These are phyloP conservation scores for Ceryle rudis DNA, from an alignment of 2,797 vertebrate species.

Conservation along the genomic window DNA sequence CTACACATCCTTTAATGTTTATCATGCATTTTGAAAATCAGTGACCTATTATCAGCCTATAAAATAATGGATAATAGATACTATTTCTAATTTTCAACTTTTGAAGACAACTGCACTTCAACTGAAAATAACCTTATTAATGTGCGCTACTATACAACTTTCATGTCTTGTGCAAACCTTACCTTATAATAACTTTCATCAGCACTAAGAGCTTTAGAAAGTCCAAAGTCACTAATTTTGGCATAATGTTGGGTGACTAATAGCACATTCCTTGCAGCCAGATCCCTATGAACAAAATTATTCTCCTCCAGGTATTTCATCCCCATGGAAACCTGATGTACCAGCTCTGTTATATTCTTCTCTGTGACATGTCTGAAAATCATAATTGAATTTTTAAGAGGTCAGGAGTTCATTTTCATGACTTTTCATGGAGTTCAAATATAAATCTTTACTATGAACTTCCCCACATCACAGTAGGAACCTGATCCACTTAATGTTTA, in stretches of 20 bases:
- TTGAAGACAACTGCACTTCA: background rate
- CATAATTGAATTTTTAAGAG: constrained; percentile 27
- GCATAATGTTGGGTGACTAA: constrained; percentile 98
- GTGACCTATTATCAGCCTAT: background rate
- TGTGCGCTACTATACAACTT: background rate
- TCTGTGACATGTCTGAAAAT: constrained; percentile 83
- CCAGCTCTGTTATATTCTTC: constrained; percentile 94
- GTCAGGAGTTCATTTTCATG: background rate
- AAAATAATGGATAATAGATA: background rate
- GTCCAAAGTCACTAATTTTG: constrained; percentile 98
- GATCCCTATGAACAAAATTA: constrained; percentile 96
- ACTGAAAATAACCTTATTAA: background rate
- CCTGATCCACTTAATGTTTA: background rate
- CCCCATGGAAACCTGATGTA: constrained; percentile 96
- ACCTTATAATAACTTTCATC: constrained; percentile 92
- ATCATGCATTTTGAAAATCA: background rate
- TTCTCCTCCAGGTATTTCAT: constrained; percentile 97
- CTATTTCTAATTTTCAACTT: background rate
- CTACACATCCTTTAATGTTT: background rate
- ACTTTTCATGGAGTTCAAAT: constrained; percentile 6
- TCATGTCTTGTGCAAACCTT: constrained; percentile 23
- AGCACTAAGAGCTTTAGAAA: constrained; percentile 93
- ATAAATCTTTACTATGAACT: background rate
- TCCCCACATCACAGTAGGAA: background rate
- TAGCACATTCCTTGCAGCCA: constrained; percentile 94